Conservation (phyloP, 2,888 invertebrate species). For the Sinodicranocentrus sp. region DNA sequence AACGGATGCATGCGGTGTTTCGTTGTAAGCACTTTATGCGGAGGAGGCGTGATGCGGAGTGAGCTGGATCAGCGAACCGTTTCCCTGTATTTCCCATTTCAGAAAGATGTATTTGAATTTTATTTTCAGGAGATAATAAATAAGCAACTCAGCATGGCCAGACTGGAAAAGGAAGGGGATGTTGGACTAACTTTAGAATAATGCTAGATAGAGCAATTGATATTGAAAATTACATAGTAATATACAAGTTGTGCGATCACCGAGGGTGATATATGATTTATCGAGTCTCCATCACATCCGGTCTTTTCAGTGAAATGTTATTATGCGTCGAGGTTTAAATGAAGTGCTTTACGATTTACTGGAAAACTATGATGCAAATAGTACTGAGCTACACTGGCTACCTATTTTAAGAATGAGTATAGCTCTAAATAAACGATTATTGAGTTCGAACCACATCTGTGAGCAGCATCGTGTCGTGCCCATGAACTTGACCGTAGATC, state of each 20-base stretch:
- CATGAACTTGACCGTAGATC: too few species aligned
- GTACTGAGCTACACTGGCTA: too few species aligned
- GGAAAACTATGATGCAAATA: too few species aligned
- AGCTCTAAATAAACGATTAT: too few species aligned
- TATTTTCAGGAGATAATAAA: neutral
- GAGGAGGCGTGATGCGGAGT: conserved; percentile 8
- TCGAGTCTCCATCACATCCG: conserved; percentile 19
- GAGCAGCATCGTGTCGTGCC: too few species aligned
- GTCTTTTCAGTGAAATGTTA: neutral
- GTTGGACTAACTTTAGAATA: too few species aligned
- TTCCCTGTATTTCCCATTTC: conserved; percentile 37
- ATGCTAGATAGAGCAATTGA: too few species aligned
- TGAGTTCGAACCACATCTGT: too few species aligned
- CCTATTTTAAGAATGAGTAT: too few species aligned
- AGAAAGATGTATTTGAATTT: neutral
- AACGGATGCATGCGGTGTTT: conserved; percentile 42
- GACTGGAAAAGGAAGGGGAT: neutral
- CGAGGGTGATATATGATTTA: conserved; percentile 17
- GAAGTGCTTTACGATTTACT: too few species aligned
- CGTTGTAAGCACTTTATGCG: neutral
- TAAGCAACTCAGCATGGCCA: too few species aligned
- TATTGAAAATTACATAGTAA: neutral
- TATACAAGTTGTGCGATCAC: neutral
- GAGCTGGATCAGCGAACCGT: conserved; percentile 50
- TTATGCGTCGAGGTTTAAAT: too few species aligned